Evolutionary conservation across 2,113 vertebrate species (phyloP).

Genomic region (Pimephales promelas): DNA sequence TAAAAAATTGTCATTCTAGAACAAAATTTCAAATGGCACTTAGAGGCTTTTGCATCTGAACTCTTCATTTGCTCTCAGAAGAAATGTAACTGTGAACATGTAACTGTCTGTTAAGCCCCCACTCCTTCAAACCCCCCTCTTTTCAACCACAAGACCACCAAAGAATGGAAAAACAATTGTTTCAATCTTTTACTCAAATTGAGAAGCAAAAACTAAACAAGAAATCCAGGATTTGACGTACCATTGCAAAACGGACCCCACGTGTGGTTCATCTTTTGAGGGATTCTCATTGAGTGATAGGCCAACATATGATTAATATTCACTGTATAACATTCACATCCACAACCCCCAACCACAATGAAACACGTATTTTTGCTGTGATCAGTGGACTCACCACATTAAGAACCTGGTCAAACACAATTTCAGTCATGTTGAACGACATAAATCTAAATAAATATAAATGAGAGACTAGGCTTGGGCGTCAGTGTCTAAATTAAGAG

Average conservation of each 20-base stretch:
- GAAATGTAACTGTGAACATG: background rate
- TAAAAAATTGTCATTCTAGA: too few relatives aligned
- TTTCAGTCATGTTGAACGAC: background rate
- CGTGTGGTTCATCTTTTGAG: background rate
- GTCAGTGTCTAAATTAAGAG: slow-evolving; percentile 51
- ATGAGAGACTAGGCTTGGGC: background rate
- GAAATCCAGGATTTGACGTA: background rate
- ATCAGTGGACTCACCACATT: slow-evolving; percentile 11
- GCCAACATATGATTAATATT: background rate
- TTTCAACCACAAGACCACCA: slow-evolving; percentile 12
- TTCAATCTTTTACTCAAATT: background rate
- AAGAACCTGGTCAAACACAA: background rate
- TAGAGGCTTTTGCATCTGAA: too few relatives aligned
- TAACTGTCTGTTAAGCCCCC: background rate
- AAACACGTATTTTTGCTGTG: background rate
- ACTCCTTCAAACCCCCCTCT: background rate
- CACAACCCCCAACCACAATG: background rate
- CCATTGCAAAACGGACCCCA: background rate
- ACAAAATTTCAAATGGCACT: too few relatives aligned
- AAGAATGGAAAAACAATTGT: slow-evolving; percentile 3
- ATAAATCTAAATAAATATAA: background rate
- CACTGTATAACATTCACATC: background rate
- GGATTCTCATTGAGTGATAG: background rate
- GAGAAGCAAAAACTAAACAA: background rate
- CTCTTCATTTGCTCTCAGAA: background rate